Evolutionary conservation across 1,140 invertebrate species (phyloP).

Genomic region (Conus ventricosus): DNA sequence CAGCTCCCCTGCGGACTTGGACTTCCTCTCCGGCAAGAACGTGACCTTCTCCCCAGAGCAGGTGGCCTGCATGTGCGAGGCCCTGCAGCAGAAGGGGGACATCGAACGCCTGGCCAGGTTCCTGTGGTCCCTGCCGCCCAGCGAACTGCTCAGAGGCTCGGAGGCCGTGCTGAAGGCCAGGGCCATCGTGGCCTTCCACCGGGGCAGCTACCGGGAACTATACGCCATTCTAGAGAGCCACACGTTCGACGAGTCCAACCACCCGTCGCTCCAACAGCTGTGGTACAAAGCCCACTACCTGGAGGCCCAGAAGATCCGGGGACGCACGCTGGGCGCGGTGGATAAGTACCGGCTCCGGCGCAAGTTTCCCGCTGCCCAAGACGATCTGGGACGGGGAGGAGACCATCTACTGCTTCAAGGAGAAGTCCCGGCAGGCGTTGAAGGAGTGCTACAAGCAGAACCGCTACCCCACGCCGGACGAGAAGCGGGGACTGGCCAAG

Average conservation of each 20-base stretch:
- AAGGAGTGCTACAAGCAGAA: constrained; percentile 82
- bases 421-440: constrained; percentile 88
- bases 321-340: constrained; percentile 88
- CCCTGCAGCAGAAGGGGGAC: constrained; percentile 92
- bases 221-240: constrained; percentile 93
- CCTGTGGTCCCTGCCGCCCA: constrained; percentile 97
- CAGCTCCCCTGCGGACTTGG: constrained; percentile 44
- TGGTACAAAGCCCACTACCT: constrained; percentile 97
- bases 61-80: constrained; percentile 98
- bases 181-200: constrained; percentile 93
- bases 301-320: constrained; percentile 93
- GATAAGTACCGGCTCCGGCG: constrained; percentile 90
- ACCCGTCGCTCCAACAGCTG: constrained; percentile 91
- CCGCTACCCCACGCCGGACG: constrained; percentile 95
- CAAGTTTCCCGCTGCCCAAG: constrained; percentile 94
- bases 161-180: constrained; percentile 99
- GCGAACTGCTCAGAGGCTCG: constrained; percentile 91
- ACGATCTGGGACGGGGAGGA: constrained; percentile 99
- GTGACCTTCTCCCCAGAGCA: constrained; percentile 90
- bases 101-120: constrained; percentile 95
- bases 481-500: constrained; percentile 92
- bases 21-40: constrained; percentile 63
- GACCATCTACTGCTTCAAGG: constrained; percentile 98
- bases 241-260: constrained; percentile 88
- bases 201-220: constrained; percentile 82